Conservation (phyloP, 1,140 invertebrate genomes). For the Octopus bimaculoides region DNA sequence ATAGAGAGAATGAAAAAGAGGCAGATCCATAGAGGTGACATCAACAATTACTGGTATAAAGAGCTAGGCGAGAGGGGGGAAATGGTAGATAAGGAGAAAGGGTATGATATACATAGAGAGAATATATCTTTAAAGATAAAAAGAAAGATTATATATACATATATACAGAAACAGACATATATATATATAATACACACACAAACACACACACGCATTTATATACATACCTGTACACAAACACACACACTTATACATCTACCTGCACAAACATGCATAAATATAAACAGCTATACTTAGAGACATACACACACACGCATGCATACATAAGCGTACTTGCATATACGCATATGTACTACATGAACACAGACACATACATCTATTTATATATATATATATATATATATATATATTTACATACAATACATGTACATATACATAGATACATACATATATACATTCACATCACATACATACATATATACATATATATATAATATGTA, state of each 20-base stretch:
- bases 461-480: background rate
- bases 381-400: background rate
- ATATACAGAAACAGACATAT: no score
- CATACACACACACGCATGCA: background rate
- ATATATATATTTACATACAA: background rate
- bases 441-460: background rate
- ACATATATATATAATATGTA: background rate
- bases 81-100: no score
- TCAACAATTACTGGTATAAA: no score
- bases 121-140: no score
- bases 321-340: background rate
- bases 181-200: background rate
- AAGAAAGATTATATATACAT: no score
- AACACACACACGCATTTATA: background rate
- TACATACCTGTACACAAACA: background rate
- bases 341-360: background rate
- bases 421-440: background rate
- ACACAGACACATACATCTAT: background rate
- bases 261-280: background rate
- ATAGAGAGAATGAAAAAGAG: no score
- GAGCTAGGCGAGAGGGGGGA: no score
- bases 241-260: background rate
- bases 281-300: background rate
- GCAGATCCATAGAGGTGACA: no score
- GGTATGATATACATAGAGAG: no score